Evolutionary conservation across 2,797 vertebrate genomes (phyloP).

Genomic region (Coccyzus lansbergi): DNA sequence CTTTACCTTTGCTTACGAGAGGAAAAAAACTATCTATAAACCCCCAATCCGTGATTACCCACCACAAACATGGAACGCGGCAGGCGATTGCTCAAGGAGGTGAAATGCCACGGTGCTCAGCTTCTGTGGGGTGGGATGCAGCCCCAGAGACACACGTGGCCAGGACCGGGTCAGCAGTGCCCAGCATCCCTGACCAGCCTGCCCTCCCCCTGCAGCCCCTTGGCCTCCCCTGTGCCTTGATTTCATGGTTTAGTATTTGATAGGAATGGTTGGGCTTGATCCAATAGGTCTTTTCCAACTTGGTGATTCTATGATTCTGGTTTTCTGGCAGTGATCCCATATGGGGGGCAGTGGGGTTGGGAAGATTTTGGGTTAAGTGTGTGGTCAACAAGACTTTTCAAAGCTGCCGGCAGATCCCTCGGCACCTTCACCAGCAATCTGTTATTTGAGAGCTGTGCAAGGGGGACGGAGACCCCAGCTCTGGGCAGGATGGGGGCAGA

Average conservation of each 20-base stretch:
- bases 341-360: rapidly evolving
- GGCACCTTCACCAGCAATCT: rapidly evolving
- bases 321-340: not conserved
- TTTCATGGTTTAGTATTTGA: too few species aligned
- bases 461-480: rapidly evolving
- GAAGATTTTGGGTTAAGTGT: not conserved
- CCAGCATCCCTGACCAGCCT: rapidly evolving
- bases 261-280: too few species aligned
- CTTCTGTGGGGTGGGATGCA: not conserved
- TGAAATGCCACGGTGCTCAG: not conserved
- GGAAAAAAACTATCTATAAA: not conserved
- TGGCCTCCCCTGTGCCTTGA: not conserved
- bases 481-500: not conserved
- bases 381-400: rapidly evolving
- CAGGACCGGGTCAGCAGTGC: rapidly evolving
- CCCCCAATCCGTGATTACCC: not conserved
- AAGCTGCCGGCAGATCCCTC: not conserved
- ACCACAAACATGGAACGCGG: not conserved
- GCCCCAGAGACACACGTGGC: not conserved
- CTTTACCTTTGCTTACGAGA: constrained; percentile 18
- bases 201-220: not conserved
- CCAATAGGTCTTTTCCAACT: too few species aligned
- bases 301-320: too few species aligned
- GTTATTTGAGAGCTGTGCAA: rapidly evolving
- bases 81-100: constrained; percentile 18